Percentiles rank a stretch among this genome's conserved stretches.
These are phyloP conservation scores for Actenoides lindsayi DNA, from an alignment of 2,113 vertebrate genomes.

Conservation along the genomic window DNA sequence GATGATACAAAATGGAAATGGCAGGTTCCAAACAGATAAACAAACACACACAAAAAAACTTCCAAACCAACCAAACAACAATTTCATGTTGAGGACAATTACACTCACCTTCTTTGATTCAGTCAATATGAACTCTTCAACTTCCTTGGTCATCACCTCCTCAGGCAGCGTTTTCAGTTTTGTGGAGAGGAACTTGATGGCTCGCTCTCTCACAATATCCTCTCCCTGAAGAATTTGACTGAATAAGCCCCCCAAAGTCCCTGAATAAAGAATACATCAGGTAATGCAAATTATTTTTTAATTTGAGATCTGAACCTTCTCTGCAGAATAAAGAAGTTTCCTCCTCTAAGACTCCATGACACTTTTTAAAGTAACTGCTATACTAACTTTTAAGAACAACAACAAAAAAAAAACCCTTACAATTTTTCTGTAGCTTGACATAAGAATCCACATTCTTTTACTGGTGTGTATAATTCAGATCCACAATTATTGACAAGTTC, in stretches of 20 bases:
- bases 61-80: too few species aligned
- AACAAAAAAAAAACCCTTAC: too few species aligned
- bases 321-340: not conserved
- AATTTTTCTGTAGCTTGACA: not conserved
- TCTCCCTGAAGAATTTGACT: constrained; percentile 98
- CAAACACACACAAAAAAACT: not conserved
- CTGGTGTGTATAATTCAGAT: not conserved
- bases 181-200: constrained; percentile 93
- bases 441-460: not conserved
- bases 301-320: not conserved
- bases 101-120: constrained; percentile 92
- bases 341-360: not conserved
- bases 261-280: constrained; percentile 60
- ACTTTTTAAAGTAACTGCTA: not conserved
- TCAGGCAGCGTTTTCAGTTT: constrained; percentile 93
- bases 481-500: not conserved
- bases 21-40: not conserved
- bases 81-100: not conserved
- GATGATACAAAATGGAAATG: not conserved
- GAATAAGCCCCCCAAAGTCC: constrained; percentile 95
- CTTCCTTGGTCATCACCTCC: constrained; percentile 94
- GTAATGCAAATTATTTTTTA: not conserved
- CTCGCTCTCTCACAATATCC: constrained; percentile 93
- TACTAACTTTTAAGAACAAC: not conserved
- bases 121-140: constrained; percentile 90